A percentile compares a stretch with the other conserved stretches of the same genome.
Evolutionary conservation across 1,140 invertebrate genomes (phyloP).

Genomic region (Lysiphlebus fabarum): DNA sequence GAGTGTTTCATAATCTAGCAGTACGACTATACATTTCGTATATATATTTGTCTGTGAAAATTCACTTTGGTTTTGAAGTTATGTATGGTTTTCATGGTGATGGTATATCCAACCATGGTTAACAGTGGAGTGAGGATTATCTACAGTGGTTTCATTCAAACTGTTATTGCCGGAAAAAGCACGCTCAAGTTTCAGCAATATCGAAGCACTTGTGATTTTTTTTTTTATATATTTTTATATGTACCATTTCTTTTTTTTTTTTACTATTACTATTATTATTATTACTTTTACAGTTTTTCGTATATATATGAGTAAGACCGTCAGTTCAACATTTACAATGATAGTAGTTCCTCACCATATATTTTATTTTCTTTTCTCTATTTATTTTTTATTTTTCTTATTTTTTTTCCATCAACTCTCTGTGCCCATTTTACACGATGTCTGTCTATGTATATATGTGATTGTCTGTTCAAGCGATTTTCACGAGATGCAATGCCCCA

Average conservation of each 20-base stretch:
- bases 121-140: neutral
- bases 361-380: too few relatives aligned
- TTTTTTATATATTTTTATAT: neutral
- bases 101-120: too few relatives aligned
- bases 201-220: slow-evolving; percentile 15
- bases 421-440: neutral
- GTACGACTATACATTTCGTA: too few relatives aligned
- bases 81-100: too few relatives aligned
- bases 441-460: neutral
- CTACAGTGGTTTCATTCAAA: slow-evolving; percentile 14
- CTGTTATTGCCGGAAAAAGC: slow-evolving; percentile 17
- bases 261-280: too few relatives aligned
- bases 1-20: slow-evolving; percentile 12
- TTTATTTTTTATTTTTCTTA: neutral
- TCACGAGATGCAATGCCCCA: slow-evolving; percentile 8
- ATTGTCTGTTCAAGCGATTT: slow-evolving; percentile 7
- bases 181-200: slow-evolving; percentile 12
- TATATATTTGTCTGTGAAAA: too few relatives aligned
- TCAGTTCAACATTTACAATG: too few relatives aligned
- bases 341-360: too few relatives aligned
- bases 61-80: too few relatives aligned
- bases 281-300: too few relatives aligned
- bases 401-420: too few relatives aligned
- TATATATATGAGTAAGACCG: too few relatives aligned
- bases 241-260: neutral